Evolutionary conservation across 2,888 invertebrate genomes (phyloP), one percentile per base, ranked within the genome.

Genomic region (Stomorhina lunata): DNA sequence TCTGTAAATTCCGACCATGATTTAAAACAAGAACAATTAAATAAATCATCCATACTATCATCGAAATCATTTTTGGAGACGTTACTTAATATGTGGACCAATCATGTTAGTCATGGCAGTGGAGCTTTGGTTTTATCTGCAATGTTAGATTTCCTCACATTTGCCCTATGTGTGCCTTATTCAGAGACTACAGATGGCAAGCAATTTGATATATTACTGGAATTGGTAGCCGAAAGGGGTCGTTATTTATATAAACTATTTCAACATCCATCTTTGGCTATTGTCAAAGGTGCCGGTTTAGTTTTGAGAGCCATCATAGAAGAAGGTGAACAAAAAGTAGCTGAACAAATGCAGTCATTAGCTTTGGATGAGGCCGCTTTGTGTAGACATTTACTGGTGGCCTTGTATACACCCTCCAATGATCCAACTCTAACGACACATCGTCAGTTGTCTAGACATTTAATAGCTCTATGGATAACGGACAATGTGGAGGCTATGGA

Each of bases 171-270:
- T 92, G 98, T 99, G 84, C 99, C 99, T 4, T 99, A 99, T 92
- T 98, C 98, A 89, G 99, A 99, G 92, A 99, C 99, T 4, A 99
- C 99, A 0, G 98, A 99, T 89, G 98, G 98, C 65, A 96, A 96
- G 89, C 97, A 97, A 90, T 98, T 98, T 91, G 99, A 99, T 91
- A 94, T 94, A 86, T 92, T 99, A 68, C 92, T 99, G 25, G 97
- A 98, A 91, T 95, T 99, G 94, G 98, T 99, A 1, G 98, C 99
- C 4, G 94, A 95, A 68, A 94, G 96, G 85, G 99, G 99, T 5
- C 94, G 98, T 75, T 95, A 95, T 80, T 92, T 99, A 20, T 99
- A 98, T 90, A 95, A 96, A 89, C 92, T 99, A 48, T 91, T 91
- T 77, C 91, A 91, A 95, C 98, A 99, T 92, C 98, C 98, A 1